Evolutionary conservation across 2,888 invertebrate species (phyloP).

Genomic region (Diarsia dahlii): DNA sequence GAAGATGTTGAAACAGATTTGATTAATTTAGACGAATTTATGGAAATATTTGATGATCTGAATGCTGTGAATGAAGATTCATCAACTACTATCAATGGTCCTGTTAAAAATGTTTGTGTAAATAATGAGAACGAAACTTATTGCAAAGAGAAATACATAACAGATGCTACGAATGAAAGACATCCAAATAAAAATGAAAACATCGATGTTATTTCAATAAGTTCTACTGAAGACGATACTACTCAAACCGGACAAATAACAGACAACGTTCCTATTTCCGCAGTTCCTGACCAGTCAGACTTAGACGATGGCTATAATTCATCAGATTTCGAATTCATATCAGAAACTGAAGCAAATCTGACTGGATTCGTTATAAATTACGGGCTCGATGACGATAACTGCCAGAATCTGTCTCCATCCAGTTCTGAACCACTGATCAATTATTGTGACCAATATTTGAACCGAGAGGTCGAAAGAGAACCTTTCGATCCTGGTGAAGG

Average conservation of each 20-base stretch:
- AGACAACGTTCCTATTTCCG: constrained; percentile 35
- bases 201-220: constrained; percentile 49
- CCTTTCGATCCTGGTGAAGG: constrained; percentile 43
- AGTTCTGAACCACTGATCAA: constrained; percentile 18
- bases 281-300: constrained; percentile 30
- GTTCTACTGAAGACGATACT: constrained; percentile 31
- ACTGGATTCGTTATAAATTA: constrained; percentile 67
- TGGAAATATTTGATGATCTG: constrained; percentile 32
- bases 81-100: background rate
- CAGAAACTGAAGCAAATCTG: constrained; percentile 78
- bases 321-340: constrained; percentile 85
- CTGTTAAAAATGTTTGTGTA: background rate
- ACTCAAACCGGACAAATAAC: constrained; percentile 9
- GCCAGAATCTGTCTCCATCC: background rate
- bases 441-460: background rate
- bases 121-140: background rate
- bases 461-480: background rate
- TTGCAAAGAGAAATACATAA: background rate
- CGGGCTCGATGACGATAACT: background rate
- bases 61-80: constrained; percentile 1
- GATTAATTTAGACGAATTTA: constrained; percentile 46
- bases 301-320: constrained; percentile 76
- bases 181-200: constrained; percentile 6
- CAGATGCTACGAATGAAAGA: background rate
- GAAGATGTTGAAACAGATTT: constrained; percentile 9